Conservation (phyloP, 2,888 invertebrate species). For the Imbricaverruca yamaguchii region DNA sequence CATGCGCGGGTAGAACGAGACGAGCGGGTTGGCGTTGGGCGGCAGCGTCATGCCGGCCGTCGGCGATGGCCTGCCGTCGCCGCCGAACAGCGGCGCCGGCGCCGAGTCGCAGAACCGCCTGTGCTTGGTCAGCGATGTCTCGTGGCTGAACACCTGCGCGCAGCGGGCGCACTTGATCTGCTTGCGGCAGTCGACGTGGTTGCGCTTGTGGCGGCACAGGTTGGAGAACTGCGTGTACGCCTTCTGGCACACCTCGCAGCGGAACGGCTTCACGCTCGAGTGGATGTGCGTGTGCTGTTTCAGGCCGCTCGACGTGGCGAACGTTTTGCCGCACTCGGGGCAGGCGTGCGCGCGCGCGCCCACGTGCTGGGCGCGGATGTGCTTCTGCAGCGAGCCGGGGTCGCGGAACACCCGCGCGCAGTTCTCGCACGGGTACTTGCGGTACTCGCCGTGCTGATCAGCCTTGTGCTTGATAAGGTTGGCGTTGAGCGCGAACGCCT, state of each 20-base stretch:
- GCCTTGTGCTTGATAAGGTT: conserved; percentile 74
- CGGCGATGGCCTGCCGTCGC: conserved; percentile 40
- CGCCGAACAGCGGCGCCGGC: conserved; percentile 34
- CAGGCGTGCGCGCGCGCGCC: conserved; percentile 96
- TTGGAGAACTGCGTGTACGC: conserved; percentile 99
- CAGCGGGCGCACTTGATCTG: conserved; percentile 92
- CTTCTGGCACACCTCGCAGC: conserved; percentile 93
- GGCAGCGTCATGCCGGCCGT: conserved; percentile 39
- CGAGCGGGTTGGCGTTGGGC: conserved; percentile 40
- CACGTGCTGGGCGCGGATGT: conserved; percentile 90
- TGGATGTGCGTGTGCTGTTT: conserved; percentile 99
- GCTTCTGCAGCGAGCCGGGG: conserved; percentile 91
- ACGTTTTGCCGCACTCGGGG: conserved; percentile 96
- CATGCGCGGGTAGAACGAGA: conserved; percentile 46
- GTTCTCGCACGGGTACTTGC: conserved; percentile 88
- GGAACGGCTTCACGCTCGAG: conserved; percentile 94
- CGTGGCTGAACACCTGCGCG: conserved; percentile 83
- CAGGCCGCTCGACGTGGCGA: conserved; percentile 92
- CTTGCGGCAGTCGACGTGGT: conserved; percentile 93
- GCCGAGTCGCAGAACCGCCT: conserved; percentile 88
- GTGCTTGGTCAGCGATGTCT: conserved; percentile 87
- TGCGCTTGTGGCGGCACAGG: conserved; percentile 97
- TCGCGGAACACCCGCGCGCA: conserved; percentile 87
- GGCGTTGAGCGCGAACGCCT: conserved; percentile 72
- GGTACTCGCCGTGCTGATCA: conserved; percentile 61